Base-by-base conservation (phyloP, 2,888 invertebrate genomes). In the Caenorhabditis uteleia region DNA sequence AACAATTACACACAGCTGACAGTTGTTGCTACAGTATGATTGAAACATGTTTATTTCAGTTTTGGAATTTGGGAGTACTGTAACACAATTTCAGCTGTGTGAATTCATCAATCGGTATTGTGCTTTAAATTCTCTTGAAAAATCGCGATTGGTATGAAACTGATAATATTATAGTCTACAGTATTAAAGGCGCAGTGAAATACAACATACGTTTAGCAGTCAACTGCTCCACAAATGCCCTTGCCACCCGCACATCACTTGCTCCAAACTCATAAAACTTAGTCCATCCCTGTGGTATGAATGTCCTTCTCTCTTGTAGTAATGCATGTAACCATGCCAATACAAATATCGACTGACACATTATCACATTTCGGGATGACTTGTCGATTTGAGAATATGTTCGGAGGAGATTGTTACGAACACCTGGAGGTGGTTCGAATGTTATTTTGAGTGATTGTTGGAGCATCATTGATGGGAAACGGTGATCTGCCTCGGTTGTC, bases 201-300 rank as follows among this genome's bases (percentile, higher is more conserved):
- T n/a, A n/a, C n/a, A n/a, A n/a, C n/a, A n/a, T n/a, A n/a, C n/a
- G n/a, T n/a, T n/a, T n/a, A n/a, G 42, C 72, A 67, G 86, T 86
- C 18, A 87, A 77, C 48, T 86, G 83, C 69, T 88, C 87, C 48
- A 88, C 86, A 38, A 90, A 85, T 65, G 89, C 89, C 34, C 89
- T 86, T 0, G 90, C 90, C 4, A 91, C 90, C 47, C 89, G 87
- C 1, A 92, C 85, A 84, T 93, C 93, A 0, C 90, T 88, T 75
- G 90, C 89, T 48, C 89, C 90, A 85, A 93, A 93, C 82, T 93
- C 92, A 84, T 94, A 93, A 82, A 89, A 89, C 82, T 90, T 91
- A 1, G 90, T 90, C 93, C 93, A 93, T 0, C 92, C 91, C 82
- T 87, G 91, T 1, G 94, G 94, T 75, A 94, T 91, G 84, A 90